Evolutionary conservation across 2,888 invertebrate species (phyloP), one percentile per base, ranked within the genome.

Genomic region (Heliconius aoede): DNA sequence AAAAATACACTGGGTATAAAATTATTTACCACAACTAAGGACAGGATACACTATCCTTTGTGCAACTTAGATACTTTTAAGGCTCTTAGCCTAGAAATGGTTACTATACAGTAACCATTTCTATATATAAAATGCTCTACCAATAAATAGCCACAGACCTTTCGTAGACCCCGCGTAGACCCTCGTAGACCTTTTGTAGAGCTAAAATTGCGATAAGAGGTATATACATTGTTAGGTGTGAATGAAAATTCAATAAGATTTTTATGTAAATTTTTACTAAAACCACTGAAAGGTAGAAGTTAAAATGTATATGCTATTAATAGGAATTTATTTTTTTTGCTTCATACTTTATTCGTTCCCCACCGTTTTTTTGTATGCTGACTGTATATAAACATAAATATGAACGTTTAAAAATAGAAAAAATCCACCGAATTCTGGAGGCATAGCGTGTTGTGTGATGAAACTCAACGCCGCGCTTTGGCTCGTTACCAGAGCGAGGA

Each of bases 131-230:
- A 24, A 36, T 5, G 13, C 32, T 36, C 32, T 36, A 36, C 36
- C n/a, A 64, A 64, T n/a, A 64, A n/a, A 36, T 64, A 64, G 36
- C 1, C 13, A 5, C n/a, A n/a, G 32, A 64, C n/a, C 64, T 32
- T 60, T 26, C 60, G 60, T 60, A 60, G 62, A 30, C 62, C 64
- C n/a, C n/a, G 11, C 64, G 64, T 64, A 64, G 64, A 64, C 32
- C 64, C 64, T 64, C 32, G 32, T 64, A 62, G 62, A 30, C 64
- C 32, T 36, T 32, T 36, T 64, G 64, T 64, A 36, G n/a, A 64
- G 36, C 15, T n/a, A n/a, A 32, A 36, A 64, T 64, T 64, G 64
- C 36, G n/a, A 62, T 62, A 62, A 64, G n/a, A 64, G 64, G 32
- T 64, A 64, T 64, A 36, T 64, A 64, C 36, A 36, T 64, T 64